Percentiles rank a stretch among this genome's conserved stretches.
phyloP scores from a whole-genome alignment of 2,113 vertebrate genomes.

The Trogon surrucura region DNA sequence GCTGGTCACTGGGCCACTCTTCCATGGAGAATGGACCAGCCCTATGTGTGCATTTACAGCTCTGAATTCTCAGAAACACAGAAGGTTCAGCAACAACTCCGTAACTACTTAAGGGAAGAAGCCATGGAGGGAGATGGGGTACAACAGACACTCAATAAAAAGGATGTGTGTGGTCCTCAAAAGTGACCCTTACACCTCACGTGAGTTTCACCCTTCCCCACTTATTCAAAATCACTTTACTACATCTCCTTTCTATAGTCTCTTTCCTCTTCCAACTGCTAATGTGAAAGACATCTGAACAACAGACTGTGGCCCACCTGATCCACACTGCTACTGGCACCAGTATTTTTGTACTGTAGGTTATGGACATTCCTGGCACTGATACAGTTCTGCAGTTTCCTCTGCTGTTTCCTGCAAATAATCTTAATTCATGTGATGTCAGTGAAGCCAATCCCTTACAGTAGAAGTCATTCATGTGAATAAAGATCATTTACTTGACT shows the following conservation, averaged over 20 bases:
- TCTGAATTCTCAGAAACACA: not conserved
- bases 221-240: not conserved
- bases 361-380: not conserved
- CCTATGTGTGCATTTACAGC: not conserved
- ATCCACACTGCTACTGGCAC: not conserved
- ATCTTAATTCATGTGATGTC: not conserved
- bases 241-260: not conserved
- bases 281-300: not conserved
- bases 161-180: not conserved
- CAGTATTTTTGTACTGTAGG: not conserved
- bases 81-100: not conserved
- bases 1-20: not conserved
- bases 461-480: not conserved
- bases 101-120: not conserved
- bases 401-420: not conserved
- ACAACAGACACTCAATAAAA: not conserved
- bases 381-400: not conserved
- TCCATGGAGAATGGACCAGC: not conserved
- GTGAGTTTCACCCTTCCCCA: not conserved
- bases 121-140: accelerated
- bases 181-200: not conserved
- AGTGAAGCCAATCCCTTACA: not conserved
- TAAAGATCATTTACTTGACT: not conserved
- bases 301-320: accelerated
- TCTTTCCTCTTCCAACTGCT: not conserved